A percentile compares a stretch with the other conserved stretches of the same genome.
phyloP scores from a whole-genome alignment of 2,797 vertebrate species.

The Enteromius viviparus region DNA sequence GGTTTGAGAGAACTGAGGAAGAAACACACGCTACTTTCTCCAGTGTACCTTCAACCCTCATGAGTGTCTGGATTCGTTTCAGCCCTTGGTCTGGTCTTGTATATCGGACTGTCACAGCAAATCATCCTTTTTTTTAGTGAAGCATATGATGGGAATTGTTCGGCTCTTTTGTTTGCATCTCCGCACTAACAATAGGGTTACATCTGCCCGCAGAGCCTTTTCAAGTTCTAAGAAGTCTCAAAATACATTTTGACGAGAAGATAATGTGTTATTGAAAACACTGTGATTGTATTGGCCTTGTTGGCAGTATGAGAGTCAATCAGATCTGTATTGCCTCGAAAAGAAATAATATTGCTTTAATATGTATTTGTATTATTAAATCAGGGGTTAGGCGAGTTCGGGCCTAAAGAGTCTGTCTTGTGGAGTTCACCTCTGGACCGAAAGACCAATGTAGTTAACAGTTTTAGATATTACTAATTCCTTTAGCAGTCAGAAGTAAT shows the following conservation, averaged over 20 bases:
- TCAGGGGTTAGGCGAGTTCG: background rate
- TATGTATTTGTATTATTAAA: background rate
- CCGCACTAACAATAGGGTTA: background rate
- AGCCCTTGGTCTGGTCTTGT: conserved; percentile 43
- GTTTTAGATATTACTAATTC: background rate
- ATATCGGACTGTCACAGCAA: conserved; percentile 48
- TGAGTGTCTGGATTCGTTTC: conserved; percentile 39
- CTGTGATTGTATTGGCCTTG: background rate
- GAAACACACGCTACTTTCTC: conserved; percentile 38
- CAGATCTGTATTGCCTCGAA: background rate
- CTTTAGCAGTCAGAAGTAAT: background rate
- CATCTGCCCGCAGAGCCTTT: conserved; percentile 6
- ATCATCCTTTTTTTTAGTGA: conserved; percentile 17
- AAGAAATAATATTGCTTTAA: background rate
- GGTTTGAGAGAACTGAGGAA: conserved; percentile 27
- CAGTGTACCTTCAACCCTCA: conserved; percentile 22
- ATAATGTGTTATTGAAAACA: background rate
- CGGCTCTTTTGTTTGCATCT: conserved; percentile 16
- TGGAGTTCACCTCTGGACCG: background rate
- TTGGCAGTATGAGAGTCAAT: background rate
- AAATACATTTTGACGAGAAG: conserved; percentile 13
- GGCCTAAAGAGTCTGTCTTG: background rate
- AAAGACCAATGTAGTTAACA: background rate
- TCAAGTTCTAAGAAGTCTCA: conserved; percentile 2
- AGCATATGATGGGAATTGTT: conserved; percentile 19